Conservation (phyloP, 2,888 invertebrate genomes). For the Labia minor region DNA sequence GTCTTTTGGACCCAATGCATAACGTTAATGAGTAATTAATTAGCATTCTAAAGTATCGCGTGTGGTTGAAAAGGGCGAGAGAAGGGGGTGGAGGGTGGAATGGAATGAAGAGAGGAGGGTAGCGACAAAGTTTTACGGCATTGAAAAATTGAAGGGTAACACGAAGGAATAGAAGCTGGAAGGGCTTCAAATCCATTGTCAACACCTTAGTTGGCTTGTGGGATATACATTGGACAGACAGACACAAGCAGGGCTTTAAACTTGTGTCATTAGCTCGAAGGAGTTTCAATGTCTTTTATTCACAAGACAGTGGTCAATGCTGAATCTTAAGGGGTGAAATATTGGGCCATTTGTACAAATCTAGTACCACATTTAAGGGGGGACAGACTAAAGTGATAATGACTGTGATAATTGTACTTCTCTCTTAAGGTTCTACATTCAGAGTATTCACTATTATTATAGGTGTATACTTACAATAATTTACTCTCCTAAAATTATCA, state of each 20-base stretch:
- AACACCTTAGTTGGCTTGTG: slow-evolving; percentile 2
- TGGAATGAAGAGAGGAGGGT: no score
- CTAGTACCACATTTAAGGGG: no score
- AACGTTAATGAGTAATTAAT: slow-evolving; percentile 13
- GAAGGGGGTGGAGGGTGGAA: no score
- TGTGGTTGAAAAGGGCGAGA: background rate
- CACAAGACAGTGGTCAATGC: no score
- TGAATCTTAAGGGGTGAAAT: no score
- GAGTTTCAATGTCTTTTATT: background rate
- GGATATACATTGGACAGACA: background rate
- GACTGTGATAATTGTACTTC: no score
- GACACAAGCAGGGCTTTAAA: background rate
- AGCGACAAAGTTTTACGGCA: slow-evolving; percentile 6
- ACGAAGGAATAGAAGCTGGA: background rate
- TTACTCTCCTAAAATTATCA: no score
- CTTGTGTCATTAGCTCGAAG: background rate
- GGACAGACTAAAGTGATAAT: no score
- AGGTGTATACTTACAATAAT: no score
- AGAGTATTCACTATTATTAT: no score
- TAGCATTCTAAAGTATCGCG: slow-evolving; percentile 13
- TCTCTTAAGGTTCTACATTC: no score
- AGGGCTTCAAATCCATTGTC: background rate
- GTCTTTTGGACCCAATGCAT: background rate
- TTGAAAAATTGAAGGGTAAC: background rate
- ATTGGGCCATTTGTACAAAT: no score